Evolutionary conservation across 2,797 vertebrate genomes (phyloP).

Genomic region (Galagoides demidoff): DNA sequence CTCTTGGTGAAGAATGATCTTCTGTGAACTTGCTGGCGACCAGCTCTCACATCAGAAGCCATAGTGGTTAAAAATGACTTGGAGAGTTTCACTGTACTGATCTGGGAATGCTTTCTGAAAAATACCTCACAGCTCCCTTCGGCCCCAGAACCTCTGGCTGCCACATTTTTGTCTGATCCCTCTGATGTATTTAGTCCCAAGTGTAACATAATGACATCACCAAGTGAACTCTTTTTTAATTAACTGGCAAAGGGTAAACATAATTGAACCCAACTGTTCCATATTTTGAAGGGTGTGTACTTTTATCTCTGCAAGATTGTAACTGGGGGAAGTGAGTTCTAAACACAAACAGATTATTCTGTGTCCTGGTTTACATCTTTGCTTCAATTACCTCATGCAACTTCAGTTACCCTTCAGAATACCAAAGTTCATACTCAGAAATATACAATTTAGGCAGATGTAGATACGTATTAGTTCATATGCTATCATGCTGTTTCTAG

Average conservation of each 20-base stretch:
- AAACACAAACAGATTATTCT: constrained; percentile 2
- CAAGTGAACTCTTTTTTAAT: constrained; percentile 46
- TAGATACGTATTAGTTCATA: background rate
- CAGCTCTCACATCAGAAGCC: background rate
- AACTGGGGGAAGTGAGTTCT: background rate
- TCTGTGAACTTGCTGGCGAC: constrained; percentile 34
- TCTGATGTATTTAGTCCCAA: constrained; percentile 41
- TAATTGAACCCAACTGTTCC: constrained; percentile 33
- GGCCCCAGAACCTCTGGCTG: background rate
- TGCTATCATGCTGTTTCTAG: background rate
- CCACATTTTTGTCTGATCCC: constrained; percentile 46
- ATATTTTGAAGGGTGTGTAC: constrained; percentile 24
- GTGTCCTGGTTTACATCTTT: constrained; percentile 24
- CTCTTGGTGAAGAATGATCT: background rate
- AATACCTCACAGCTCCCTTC: background rate
- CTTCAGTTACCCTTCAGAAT: background rate
- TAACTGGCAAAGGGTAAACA: constrained; percentile 9
- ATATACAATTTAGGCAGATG: background rate
- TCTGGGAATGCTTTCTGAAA: constrained; percentile 54
- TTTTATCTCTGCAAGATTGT: constrained; percentile 39
- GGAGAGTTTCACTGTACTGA: background rate
- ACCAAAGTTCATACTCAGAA: background rate
- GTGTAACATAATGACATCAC: constrained; percentile 54
- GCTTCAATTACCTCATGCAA: background rate
- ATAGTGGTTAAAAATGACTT: constrained; percentile 17